Evolutionary conservation across 2,888 invertebrate genomes (phyloP).

Genomic region (Synergus laeviventris): DNA sequence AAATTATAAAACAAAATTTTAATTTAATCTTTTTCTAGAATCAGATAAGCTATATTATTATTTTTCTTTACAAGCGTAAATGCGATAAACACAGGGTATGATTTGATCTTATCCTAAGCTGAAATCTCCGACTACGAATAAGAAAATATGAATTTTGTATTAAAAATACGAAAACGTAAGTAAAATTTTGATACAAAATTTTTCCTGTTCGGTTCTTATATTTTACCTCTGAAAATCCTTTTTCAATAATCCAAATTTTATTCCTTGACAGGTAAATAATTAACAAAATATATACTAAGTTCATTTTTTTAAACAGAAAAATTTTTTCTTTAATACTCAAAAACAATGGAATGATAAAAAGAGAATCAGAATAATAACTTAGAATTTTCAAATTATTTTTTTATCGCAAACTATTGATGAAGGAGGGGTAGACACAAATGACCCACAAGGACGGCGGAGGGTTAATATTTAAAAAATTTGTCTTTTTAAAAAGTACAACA

Average conservation of each 20-base stretch:
- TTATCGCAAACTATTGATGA: too few relatives aligned
- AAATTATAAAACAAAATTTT: neutral
- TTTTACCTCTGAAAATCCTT: neutral
- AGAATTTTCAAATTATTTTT: too few relatives aligned
- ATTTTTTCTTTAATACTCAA: too few relatives aligned
- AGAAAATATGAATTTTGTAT: slow-evolving; percentile 16
- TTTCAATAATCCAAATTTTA: neutral
- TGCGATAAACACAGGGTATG: neutral
- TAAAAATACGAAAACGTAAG: neutral
- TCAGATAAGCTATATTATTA: neutral
- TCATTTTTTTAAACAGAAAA: too few relatives aligned
- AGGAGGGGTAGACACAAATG: too few relatives aligned
- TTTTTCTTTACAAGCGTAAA: neutral
- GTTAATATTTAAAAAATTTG: too few relatives aligned
- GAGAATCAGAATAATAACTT: too few relatives aligned
- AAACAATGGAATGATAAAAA: too few relatives aligned
- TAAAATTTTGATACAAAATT: slow-evolving; percentile 29
- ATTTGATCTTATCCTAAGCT: neutral
- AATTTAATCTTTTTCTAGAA: neutral
- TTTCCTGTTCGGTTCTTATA: neutral
- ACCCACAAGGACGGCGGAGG: too few relatives aligned
- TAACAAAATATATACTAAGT: too few relatives aligned
- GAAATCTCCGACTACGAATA: neutral
- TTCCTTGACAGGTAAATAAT: too few relatives aligned
- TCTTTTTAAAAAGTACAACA: too few relatives aligned